phyloP scores from a whole-genome alignment of 53 echinoderm and acorn worm species.

The Echinometra lucunter region DNA sequence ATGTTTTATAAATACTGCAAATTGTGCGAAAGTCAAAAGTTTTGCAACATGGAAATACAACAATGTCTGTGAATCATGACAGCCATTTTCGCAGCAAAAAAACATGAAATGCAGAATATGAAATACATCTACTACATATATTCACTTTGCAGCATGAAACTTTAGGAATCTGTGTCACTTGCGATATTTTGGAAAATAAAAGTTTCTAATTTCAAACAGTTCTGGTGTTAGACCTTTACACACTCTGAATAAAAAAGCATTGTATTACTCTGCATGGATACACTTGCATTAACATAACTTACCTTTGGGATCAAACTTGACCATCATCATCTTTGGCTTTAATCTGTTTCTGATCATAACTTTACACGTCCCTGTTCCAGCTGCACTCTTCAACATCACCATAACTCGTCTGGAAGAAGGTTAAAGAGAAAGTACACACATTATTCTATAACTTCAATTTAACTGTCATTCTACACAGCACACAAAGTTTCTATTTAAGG shows the following conservation, averaged over 20 bases:
- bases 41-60: no score
- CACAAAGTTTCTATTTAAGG: no score
- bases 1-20: no score
- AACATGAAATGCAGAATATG: no score
- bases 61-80: no score
- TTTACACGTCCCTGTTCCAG: conserved; percentile 76
- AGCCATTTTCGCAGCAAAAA: no score
- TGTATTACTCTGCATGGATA: background rate
- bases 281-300: conserved; percentile 42
- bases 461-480: no score
- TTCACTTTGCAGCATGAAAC: no score
- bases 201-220: background rate
- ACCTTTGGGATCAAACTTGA: conserved; percentile 75
- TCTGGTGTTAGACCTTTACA: background rate
- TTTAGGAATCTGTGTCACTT: no score
- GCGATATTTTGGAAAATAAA: no score
- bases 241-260: background rate
- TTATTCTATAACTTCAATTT: background rate
- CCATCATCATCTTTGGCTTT: conserved; percentile 73
- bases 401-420: conserved; percentile 72
- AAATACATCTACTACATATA: no score
- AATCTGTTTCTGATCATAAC: conserved; percentile 67
- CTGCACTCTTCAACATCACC: conserved; percentile 81
- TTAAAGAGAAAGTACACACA: background rate
- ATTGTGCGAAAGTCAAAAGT: no score